A percentile compares a stretch with the other conserved stretches of the same genome.
Evolutionary conservation across 2,113 vertebrate genomes (phyloP).

Genomic region (Cricetomys ansorgei): DNA sequence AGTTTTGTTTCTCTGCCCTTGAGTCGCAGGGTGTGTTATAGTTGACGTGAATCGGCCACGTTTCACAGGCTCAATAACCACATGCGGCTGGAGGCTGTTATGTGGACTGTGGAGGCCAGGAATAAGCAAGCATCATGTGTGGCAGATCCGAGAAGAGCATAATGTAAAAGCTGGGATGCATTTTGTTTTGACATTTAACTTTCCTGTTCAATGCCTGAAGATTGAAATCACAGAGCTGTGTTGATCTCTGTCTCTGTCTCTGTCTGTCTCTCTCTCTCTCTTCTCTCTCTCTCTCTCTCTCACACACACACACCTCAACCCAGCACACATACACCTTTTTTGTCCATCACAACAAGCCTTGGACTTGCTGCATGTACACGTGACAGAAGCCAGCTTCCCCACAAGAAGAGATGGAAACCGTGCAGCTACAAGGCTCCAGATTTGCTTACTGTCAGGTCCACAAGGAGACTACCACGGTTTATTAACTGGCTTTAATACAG

Average conservation of each 20-base stretch:
- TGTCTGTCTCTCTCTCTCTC: background rate
- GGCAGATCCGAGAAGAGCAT: background rate
- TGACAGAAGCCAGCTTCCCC: background rate
- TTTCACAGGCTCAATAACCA: background rate
- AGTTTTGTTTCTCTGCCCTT: background rate
- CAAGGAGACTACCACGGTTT: slow-evolving; percentile 79
- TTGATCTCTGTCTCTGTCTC: slow-evolving; percentile 23
- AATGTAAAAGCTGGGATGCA: background rate
- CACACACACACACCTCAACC: background rate
- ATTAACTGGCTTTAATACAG: slow-evolving; percentile 80
- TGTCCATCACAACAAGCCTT: background rate
- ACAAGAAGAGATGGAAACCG: slow-evolving; percentile 41
- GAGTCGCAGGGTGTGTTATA: background rate
- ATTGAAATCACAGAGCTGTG: slow-evolving; percentile 23
- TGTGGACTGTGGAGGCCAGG: background rate
- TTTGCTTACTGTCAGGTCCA: slow-evolving; percentile 72
- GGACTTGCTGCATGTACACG: background rate
- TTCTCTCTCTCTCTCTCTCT: no score
- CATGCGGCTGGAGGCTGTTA: accelerated
- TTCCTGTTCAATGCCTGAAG: background rate
- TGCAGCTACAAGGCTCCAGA: slow-evolving; percentile 65
- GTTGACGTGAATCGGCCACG: background rate
- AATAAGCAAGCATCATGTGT: background rate
- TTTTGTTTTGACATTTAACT: background rate
- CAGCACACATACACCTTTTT: slow-evolving; percentile 26